These are phyloP conservation scores for Hydropsyche betteni DNA, from an alignment of 2,888 invertebrate genomes.

Conservation along the genomic window DNA sequence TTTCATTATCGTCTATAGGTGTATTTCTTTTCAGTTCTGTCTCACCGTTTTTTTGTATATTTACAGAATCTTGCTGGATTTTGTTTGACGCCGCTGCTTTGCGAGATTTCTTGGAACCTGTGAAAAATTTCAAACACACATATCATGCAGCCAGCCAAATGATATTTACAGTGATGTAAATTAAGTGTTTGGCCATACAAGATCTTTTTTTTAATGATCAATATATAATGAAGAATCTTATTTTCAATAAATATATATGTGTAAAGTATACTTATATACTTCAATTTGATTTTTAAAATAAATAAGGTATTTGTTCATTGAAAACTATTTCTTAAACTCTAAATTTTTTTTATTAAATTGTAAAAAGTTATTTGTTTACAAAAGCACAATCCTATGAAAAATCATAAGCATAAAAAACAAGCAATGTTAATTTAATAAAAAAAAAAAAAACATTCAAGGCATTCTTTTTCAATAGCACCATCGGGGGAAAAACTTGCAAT, in stretches of 20 bases:
- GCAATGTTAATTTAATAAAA: conserved; percentile 44
- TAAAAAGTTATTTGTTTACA: background rate
- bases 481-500: conserved; percentile 12
- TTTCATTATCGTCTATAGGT: conserved; percentile 40
- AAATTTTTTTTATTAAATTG: background rate
- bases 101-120: conserved; percentile 57
- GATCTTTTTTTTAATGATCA: background rate
- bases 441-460: conserved; percentile 42
- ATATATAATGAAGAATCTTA: no score
- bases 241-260: background rate
- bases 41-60: conserved; percentile 22
- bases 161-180: conserved; percentile 61
- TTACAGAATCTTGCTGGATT: conserved; percentile 20
- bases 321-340: no score
- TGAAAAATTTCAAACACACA: conserved; percentile 65
- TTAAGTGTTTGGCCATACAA: conserved; percentile 36
- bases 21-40: conserved; percentile 53
- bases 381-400: conserved; percentile 22
- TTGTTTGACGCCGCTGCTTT: conserved; percentile 41
- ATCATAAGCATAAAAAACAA: conserved; percentile 40
- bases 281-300: no score
- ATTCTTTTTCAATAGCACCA: conserved; percentile 45
- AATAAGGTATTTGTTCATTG: no score
- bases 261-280: background rate
- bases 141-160: conserved; percentile 66